Evolutionary conservation across 2,888 invertebrate species (phyloP).

Genomic region (Pheosia gnoma): DNA sequence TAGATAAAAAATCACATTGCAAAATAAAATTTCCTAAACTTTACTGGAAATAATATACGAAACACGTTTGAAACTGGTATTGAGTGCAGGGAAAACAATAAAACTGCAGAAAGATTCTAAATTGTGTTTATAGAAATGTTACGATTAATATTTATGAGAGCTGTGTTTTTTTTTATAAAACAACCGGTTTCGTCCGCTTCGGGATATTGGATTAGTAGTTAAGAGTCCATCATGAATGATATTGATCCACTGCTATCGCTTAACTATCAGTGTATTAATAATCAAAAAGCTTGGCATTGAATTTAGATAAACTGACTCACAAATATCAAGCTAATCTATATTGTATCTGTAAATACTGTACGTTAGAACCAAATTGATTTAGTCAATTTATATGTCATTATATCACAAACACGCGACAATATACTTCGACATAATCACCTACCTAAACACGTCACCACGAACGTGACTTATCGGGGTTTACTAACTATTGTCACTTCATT

Average conservation of each 20-base stretch:
- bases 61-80: constrained; percentile 4
- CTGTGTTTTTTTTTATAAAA: constrained; percentile 1
- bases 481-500: not conserved
- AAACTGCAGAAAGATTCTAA: constrained; percentile 13
- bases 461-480: not conserved
- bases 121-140: constrained; percentile 9
- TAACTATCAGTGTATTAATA: not conserved
- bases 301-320: not conserved
- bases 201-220: constrained; percentile 13
- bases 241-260: constrained; percentile 13
- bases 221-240: constrained; percentile 16
- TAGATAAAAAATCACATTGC: not conserved
- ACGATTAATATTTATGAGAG: constrained; percentile 7
- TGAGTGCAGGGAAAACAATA: constrained; percentile 1
- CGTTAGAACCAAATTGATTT: not conserved
- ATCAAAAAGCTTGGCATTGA: not conserved
- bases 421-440: not conserved
- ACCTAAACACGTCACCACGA: not conserved
- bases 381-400: not conserved
- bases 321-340: too few relatives aligned
- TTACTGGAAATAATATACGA: not conserved
- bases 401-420: not conserved
- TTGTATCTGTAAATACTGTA: not conserved
- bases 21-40: constrained; percentile 1
- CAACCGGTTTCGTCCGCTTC: constrained; percentile 22